Evolutionary conservation across 2,797 vertebrate species (phyloP), one percentile per base, ranked within the genome.

Genomic region (Intellagama lesueurii): DNA sequence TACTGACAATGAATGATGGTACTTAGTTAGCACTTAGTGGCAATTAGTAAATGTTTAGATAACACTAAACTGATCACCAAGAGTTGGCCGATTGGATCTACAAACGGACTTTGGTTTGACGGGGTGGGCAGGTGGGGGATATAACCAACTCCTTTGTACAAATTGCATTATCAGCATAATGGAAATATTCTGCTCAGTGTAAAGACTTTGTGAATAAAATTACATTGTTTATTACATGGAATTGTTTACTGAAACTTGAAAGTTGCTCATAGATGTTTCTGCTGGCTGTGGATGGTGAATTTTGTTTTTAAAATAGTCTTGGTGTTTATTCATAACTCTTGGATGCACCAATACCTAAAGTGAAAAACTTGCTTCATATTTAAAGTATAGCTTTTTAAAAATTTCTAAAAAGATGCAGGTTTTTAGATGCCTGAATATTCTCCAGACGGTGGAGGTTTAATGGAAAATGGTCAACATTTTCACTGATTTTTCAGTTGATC

Each of bases 11-110:
- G 83, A 85, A 93, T 95, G 95, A 96, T 97, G 96, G 94, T 94
- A 93, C 95, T 94, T 94, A 91, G 87, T 92, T 96, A 96, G 95
- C 97, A 96, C 96, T 97, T 96, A 95, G 89, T 92, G 76, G 85
- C 92, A 90, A 91, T 94, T 93, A 92, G 92, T 90, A 91, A 87
- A 91, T 92, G 85, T 88, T 88, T 96, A 94, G 91, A 47, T 81
- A 96, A 97, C 96, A 97, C 96, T 96, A 97, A 92, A 78, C 90
- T 91, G 92, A 95, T 84, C 91, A 52, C 90, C 68, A 79, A 89
- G 70, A 56, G 30, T 0, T 76, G 22, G 90, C 86, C 92, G 87
- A 73, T 81, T 83, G 85, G 49, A 90, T 91, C 90, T 87, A 91
- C 88, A 88, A 89, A 94, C 85, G 40, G 77, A 78, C 89, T 90